Evolutionary conservation across 2,888 invertebrate genomes (phyloP).

Genomic region (Leucania comma): DNA sequence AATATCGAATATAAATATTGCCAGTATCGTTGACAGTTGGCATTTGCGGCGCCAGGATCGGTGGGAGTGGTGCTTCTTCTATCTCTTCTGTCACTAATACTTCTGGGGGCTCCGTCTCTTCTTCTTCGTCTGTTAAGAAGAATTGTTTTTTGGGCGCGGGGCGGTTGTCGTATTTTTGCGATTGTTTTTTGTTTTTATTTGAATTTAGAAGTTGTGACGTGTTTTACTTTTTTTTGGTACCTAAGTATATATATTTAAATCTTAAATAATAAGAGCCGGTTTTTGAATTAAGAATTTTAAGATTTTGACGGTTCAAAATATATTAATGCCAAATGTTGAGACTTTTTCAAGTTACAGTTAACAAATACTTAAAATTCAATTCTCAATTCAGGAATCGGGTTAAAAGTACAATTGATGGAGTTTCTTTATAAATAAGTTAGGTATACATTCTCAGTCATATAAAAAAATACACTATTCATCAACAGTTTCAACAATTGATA

Average conservation of each 20-base stretch:
- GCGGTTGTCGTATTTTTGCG: slow-evolving; percentile 87
- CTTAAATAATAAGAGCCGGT: too few relatives aligned
- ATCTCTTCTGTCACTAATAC: slow-evolving; percentile 72
- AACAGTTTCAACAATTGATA: not conserved
- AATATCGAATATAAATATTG: slow-evolving; percentile 84
- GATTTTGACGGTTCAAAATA: too few relatives aligned
- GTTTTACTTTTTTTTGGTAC: slow-evolving; percentile 5
- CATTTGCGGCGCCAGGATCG: slow-evolving; percentile 71
- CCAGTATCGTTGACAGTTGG: slow-evolving; percentile 80
- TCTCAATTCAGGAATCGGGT: too few relatives aligned
- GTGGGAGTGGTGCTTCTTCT: slow-evolving; percentile 61
- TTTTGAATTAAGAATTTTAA: too few relatives aligned
- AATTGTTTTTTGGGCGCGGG: slow-evolving; percentile 72
- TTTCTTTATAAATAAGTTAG: not conserved
- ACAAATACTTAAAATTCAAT: too few relatives aligned
- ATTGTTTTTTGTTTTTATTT: slow-evolving; percentile 13
- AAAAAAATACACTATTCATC: not conserved
- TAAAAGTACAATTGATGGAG: not conserved
- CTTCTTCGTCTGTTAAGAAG: slow-evolving; percentile 85
- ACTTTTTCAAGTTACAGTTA: too few relatives aligned
- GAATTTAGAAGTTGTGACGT: slow-evolving; percentile 20
- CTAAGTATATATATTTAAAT: too few relatives aligned
- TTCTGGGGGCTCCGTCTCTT: slow-evolving; percentile 79
- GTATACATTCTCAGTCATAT: not conserved
- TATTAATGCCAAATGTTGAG: too few relatives aligned